Percentiles rank a stretch among this genome's conserved stretches.
Conservation (phyloP, 2,888 invertebrate genomes). For the Eupeodes latifasciatus region DNA sequence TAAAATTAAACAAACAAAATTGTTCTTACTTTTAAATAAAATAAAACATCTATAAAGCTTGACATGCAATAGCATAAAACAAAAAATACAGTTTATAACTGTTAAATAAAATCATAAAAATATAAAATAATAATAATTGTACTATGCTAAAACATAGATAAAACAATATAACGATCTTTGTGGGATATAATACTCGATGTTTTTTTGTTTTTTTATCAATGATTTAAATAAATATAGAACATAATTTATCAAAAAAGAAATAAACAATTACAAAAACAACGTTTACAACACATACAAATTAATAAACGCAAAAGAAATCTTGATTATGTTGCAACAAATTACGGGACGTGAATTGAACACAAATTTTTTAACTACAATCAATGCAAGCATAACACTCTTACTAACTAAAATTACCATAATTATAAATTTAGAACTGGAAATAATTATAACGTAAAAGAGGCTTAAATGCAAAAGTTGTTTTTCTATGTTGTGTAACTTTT, state of each 20-base stretch:
- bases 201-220: slow-evolving; percentile 12
- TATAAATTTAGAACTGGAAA: slow-evolving; percentile 29
- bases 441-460: slow-evolving; percentile 41
- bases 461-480: slow-evolving; percentile 64
- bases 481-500: slow-evolving; percentile 48
- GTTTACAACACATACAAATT: not conserved
- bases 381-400: slow-evolving; percentile 41
- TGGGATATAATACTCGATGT: slow-evolving; percentile 68
- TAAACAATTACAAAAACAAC: not conserved
- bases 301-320: not conserved
- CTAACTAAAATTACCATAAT: slow-evolving; percentile 33
- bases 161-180: slow-evolving; percentile 65
- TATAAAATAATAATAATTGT: slow-evolving; percentile 46
- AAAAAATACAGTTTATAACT: slow-evolving; percentile 61
- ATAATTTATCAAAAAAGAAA: not conserved
- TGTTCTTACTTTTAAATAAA: slow-evolving; percentile 22
- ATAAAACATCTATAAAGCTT: slow-evolving; percentile 41
- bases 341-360: slow-evolving; percentile 11
- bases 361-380: not conserved
- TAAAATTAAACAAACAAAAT: slow-evolving; percentile 35
- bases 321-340: slow-evolving; percentile 13
- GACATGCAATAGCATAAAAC: slow-evolving; percentile 66
- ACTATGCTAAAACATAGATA: slow-evolving; percentile 55
- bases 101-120: slow-evolving; percentile 52
- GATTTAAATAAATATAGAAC: not conserved